Conservation (phyloP, 2,888 invertebrate species). For the Trypoxylon attenuatum region DNA sequence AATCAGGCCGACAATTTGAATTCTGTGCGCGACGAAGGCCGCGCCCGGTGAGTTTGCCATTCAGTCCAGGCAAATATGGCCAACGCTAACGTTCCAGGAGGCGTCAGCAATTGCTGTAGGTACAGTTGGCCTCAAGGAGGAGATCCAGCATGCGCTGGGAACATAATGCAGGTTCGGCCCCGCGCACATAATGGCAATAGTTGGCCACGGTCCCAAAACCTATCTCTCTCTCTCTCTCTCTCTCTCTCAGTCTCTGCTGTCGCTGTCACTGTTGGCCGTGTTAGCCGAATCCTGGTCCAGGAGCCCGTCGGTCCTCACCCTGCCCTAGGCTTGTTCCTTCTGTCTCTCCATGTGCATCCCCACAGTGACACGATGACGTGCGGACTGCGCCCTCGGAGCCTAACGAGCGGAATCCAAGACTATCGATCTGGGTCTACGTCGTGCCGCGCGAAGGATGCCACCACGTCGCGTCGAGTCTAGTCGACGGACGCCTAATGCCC, state of each 20-base stretch:
- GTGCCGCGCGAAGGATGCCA: slow-evolving; percentile 17
- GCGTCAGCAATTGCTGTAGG: slow-evolving; percentile 46
- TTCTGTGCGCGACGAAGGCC: slow-evolving; percentile 31
- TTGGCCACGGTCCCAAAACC: slow-evolving; percentile 61
- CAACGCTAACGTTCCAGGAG: slow-evolving; percentile 29
- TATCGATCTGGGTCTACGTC: slow-evolving; percentile 52
- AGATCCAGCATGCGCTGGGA: slow-evolving; percentile 56
- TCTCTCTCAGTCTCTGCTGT: too few species aligned
- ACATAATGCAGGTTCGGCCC: slow-evolving; percentile 57
- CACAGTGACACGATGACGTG: slow-evolving; percentile 43
- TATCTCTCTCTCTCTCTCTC: too few species aligned
- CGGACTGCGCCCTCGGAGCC: slow-evolving; percentile 28
- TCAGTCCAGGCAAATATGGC: slow-evolving; percentile 46
- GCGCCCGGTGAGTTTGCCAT: slow-evolving; percentile 36
- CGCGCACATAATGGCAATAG: slow-evolving; percentile 62
- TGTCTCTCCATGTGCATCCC: slow-evolving; percentile 34
- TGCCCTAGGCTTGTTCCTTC: slow-evolving; percentile 1
- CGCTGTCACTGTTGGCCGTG: slow-evolving; percentile 43
- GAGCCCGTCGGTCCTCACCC: neutral
- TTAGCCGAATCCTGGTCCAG: slow-evolving; percentile 28
- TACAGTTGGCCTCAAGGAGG: slow-evolving; percentile 58
- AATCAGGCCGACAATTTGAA: slow-evolving; percentile 31
- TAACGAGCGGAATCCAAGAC: slow-evolving; percentile 53
- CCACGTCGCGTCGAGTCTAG: too few species aligned
- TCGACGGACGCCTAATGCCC: slow-evolving; percentile 21